Base-by-base conservation (phyloP, 2,888 invertebrate species). In the Alloplasta piceator region DNA sequence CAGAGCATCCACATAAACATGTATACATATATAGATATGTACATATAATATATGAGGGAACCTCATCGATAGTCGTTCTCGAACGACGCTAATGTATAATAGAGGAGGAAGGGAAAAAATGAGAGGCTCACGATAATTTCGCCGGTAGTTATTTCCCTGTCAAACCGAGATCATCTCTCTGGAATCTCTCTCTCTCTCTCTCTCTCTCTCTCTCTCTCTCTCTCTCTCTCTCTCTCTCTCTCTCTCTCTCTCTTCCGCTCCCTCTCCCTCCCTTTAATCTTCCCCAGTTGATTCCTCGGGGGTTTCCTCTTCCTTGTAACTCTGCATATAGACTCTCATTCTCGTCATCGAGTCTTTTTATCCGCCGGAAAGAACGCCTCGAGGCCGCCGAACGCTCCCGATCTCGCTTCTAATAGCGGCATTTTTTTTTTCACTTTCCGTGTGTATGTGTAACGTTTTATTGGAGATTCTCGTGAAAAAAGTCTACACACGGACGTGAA, bases 131-230 rank as follows among this genome's bases (percentile, higher is more conserved):
- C 64, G 66, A 78, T 70, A 77, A 82, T 83, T 70, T 77, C 46
- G 83, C 70, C 81, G 82, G 83, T 84, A 84, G 84, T 86, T 84
- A 86, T 86, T 86, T 85, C 82, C 84, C 84, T 85, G 86, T 86
- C 86, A 85, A 84, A 84, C 86, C 82, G 82, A 78, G 81, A 83
- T 84, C 84, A 80, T 73, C 72, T 77, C 72, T 56, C 64, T 43
- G 43, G 38, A 36, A 16, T 58, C 58, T 66, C 52, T 58, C 48
- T 55, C 55, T 55, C 5, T 48, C 1, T 36, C 16, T n/a, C n/a
- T n/a, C n/a, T n/a, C n/a, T n/a, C n/a, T n/a, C n/a, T n/a, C n/a
- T 56, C 72, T 50, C 12, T 36, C 43, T 26, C 36, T 56, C 46
- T 36, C 50, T 50, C 50, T 50, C 46, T 46, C 46, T 16, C 48